Evolutionary conservation across 2,797 vertebrate species (phyloP), one percentile per base, ranked within the genome.

Genomic region (Triplophysa yarkandensis): DNA sequence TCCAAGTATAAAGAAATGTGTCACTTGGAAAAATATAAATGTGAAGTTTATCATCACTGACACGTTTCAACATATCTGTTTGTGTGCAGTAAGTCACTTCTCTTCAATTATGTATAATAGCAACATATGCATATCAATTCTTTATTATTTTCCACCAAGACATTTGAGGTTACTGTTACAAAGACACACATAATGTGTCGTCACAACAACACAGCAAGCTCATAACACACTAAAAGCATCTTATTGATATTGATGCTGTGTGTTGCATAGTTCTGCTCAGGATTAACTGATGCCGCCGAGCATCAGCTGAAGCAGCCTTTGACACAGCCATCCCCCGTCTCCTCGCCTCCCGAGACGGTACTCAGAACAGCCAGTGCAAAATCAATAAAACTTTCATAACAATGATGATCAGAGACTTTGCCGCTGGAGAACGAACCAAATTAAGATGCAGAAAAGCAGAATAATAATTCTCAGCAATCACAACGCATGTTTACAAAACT

Each of bases 271-370:
- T 54, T 61, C 46, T 68, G 55, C 39, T 54, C 69, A 69, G 62
- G 81, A 79, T 85, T 86, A 54, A 83, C 79, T 55, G 11, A 77
- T 9, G 82, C 87, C 88, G 87, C 82, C 81, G 85, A 81, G 84
- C 77, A 86, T 87, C 81, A 86, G 78, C 68, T 50, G 46, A 44
- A 19, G 17, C 34, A 0, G 6, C 7, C 19, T 50, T n/a, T 52
- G 46, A 52, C 48, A 8, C 6, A 11, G 28, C 44, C 10, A n/a
- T 1, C 27, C 16, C 36, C 41, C 17, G 3, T 17, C n/a, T 14
- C 4, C 1, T 14, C 8, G 25, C 23, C 52, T 55, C 52, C 14
- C 27, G 54, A 57, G 54, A 57, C 54, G 27, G 52, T 27, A 27
- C 52, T 19, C 17, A 44, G 52, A 58, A 32, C 52, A 44, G n/a